Evolutionary conservation across 1,140 invertebrate species (phyloP).

Genomic region (Drosophila busckii): DNA sequence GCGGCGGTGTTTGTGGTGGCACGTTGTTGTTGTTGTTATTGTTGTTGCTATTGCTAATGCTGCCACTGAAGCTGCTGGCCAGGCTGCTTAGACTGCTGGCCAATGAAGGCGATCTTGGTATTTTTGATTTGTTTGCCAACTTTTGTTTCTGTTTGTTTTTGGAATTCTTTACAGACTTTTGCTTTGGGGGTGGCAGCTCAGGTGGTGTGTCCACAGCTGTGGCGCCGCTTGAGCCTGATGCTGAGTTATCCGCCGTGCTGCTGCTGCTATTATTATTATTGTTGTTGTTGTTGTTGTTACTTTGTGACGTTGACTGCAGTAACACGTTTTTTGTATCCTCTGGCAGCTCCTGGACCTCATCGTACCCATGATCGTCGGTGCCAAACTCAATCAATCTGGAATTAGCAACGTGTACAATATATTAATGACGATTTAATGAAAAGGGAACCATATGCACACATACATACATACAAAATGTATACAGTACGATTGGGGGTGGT

Average conservation of each 20-base stretch:
- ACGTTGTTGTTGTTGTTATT: slow-evolving; percentile 50
- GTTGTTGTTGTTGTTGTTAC: slow-evolving; percentile 24
- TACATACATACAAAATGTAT: slow-evolving; percentile 1
- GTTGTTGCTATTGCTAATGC: slow-evolving; percentile 30
- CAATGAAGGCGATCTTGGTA: slow-evolving; percentile 69
- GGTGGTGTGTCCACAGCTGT: slow-evolving; percentile 49
- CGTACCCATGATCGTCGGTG: slow-evolving; percentile 77
- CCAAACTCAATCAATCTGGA: slow-evolving; percentile 73
- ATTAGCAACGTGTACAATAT: not conserved
- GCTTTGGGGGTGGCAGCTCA: slow-evolving; percentile 70
- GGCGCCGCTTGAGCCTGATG: slow-evolving; percentile 12
- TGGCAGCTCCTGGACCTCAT: slow-evolving; percentile 74
- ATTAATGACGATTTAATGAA: not conserved
- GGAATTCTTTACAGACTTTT: slow-evolving; percentile 69
- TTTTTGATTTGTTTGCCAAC: slow-evolving; percentile 68
- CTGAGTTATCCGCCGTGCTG: slow-evolving; percentile 18
- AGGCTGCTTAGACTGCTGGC: slow-evolving; percentile 64
- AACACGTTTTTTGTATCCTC: slow-evolving; percentile 64
- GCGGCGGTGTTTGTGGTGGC: slow-evolving; percentile 70
- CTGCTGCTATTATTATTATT: slow-evolving; percentile 19
- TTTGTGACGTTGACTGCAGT: slow-evolving; percentile 44
- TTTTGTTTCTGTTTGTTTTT: slow-evolving; percentile 70
- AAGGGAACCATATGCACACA: not conserved
- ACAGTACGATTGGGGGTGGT: not conserved
- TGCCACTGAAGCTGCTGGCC: slow-evolving; percentile 59